Evolutionary conservation across 2,797 vertebrate genomes (phyloP), one percentile per base, ranked within the genome.

Genomic region (Manis pentadactyla): DNA sequence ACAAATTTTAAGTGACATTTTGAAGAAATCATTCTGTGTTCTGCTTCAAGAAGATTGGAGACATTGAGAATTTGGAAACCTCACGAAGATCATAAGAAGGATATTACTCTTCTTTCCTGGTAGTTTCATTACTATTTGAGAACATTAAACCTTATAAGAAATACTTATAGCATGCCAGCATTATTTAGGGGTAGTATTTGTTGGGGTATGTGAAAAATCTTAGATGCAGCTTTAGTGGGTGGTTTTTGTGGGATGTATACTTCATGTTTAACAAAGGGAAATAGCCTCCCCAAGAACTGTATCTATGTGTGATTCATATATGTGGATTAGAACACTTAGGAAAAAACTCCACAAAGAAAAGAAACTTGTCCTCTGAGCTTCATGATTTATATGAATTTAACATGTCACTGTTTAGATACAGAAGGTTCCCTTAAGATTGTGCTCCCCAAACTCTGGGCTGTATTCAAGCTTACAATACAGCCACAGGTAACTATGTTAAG

Each of bases 1-100:
- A 85, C 90, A 95, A 89, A 96, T 90, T 85, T 89, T 89, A 93
- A 93, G 51, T 94, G 94, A 87, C 85, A 53, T 86, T 91, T 94
- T 86, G 90, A 95, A 97, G 90, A 96, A 90, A 92, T 85, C 46
- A 27, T 78, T 53, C 31, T 51, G 6, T n/a, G 21, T 79, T 90
- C 53, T 68, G 15, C 78, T 93, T 93, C 74, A 92, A 78, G 61
- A 79, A 75, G 42, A 4, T 84, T 64, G 4, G 34, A 83, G 85
- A 92, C 49, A 37, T 23, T 66, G 46, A 85, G 78, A 88, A 79
- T 59, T 74, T 61, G 49, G 79, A 87, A 53, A 39, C 21, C 64
- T 57, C 14, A n/a, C 12, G 25, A 82, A 93, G 63, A 71, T 53
- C 10, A 71, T 57, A 51, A 31, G 39, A 53, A 82, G 11, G 10